phyloP scores from a whole-genome alignment of 2,113 vertebrate genomes.

The Ictalurus furcatus region DNA sequence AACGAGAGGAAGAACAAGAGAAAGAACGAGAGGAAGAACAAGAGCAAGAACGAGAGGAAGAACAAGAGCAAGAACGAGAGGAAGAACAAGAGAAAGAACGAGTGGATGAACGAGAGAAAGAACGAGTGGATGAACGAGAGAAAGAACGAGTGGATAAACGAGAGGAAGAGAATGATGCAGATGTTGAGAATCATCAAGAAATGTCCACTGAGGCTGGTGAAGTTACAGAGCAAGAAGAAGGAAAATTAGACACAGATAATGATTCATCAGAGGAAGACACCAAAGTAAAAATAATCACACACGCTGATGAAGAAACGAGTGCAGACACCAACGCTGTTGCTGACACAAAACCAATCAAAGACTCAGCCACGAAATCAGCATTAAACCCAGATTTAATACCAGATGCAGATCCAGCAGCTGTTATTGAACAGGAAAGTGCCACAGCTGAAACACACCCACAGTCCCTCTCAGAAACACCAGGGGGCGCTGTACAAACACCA shows the following conservation, averaged over 20 bases:
- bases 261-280: background rate
- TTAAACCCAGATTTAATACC: background rate
- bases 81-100: slow-evolving; percentile 32
- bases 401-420: background rate
- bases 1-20: background rate
- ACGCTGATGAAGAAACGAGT: background rate
- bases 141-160: background rate
- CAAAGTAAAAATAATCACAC: too few species aligned
- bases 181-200: slow-evolving; percentile 6
- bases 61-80: background rate
- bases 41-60: background rate
- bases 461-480: slow-evolving; percentile 37
- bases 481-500: slow-evolving; percentile 18
- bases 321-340: background rate
- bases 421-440: background rate
- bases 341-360: background rate
- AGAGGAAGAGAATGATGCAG: slow-evolving; percentile 9
- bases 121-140: background rate
- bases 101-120: background rate
- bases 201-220: background rate
- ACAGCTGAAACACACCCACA: slow-evolving; percentile 12
- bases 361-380: background rate
- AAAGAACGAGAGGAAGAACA: background rate
- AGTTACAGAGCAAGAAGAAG: background rate
- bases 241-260: background rate